phyloP scores from a whole-genome alignment of 2,888 invertebrate species.

The Drosophila leonis region DNA sequence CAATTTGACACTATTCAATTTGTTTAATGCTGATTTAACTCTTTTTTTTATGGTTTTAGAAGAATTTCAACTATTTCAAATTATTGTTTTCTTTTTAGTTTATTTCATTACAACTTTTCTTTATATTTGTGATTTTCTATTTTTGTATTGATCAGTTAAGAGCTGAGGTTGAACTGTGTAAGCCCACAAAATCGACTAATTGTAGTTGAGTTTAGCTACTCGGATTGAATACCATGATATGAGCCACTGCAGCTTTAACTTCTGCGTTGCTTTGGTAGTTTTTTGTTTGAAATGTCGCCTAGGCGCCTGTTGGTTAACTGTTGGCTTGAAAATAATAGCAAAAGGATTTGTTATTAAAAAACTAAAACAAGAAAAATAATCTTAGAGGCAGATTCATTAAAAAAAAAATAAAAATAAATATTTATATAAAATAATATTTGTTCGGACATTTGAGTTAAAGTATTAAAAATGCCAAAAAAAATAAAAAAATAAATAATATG shows the following conservation, averaged over 20 bases:
- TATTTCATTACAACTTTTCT: background rate
- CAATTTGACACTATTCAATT: conserved; percentile 50
- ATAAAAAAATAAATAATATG: too few species aligned
- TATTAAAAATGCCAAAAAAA: too few species aligned
- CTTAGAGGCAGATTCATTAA: too few species aligned
- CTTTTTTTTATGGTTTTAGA: background rate
- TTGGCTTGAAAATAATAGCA: too few species aligned
- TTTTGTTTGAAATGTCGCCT: background rate
- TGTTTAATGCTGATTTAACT: conserved; percentile 1
- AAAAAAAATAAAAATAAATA: too few species aligned
- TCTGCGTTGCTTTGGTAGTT: background rate
- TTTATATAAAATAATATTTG: too few species aligned
- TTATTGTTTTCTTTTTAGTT: background rate
- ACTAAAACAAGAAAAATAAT: too few species aligned
- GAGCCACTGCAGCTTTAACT: conserved; percentile 9
- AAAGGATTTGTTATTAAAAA: too few species aligned
- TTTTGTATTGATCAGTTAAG: background rate
- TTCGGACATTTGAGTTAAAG: too few species aligned
- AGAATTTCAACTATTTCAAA: background rate
- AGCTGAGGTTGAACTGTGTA: conserved; percentile 8
- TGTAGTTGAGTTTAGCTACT: background rate
- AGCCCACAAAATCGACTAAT: background rate
- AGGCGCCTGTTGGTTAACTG: background rate
- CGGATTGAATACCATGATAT: conserved; percentile 26
- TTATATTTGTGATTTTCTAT: background rate